phyloP scores from a whole-genome alignment of 2,797 vertebrate species.

The Aulostomus chinensis region DNA sequence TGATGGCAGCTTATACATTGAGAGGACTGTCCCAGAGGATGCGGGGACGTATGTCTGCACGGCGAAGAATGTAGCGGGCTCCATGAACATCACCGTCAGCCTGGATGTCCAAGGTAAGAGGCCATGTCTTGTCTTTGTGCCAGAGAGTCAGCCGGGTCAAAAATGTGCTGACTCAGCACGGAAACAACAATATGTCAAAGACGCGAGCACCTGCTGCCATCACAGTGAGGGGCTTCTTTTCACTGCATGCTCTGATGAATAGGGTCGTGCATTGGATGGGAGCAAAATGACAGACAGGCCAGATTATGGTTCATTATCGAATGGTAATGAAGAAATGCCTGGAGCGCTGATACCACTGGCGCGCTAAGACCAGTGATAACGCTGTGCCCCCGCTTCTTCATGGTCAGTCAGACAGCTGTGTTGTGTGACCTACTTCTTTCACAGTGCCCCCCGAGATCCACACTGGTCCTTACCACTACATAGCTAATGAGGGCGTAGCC shows the following conservation, averaged over 20 bases:
- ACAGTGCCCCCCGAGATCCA: slow-evolving; percentile 89
- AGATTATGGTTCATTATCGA: slow-evolving; percentile 69
- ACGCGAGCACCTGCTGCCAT: slow-evolving; percentile 60
- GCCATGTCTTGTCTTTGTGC: not conserved
- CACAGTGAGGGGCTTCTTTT: slow-evolving; percentile 44
- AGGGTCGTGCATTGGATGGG: slow-evolving; percentile 43
- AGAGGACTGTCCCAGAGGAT: slow-evolving; percentile 73
- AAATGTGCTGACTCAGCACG: slow-evolving; percentile 45
- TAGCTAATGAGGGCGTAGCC: slow-evolving; percentile 82
- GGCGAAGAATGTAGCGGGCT: slow-evolving; percentile 84
- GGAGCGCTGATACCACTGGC: slow-evolving; percentile 23
- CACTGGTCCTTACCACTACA: slow-evolving; percentile 79
- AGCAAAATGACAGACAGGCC: slow-evolving; percentile 59
- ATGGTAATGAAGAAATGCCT: slow-evolving; percentile 74
- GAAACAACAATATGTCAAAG: slow-evolving; percentile 31
- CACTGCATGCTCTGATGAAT: slow-evolving; percentile 55
- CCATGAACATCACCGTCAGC: slow-evolving; percentile 76
- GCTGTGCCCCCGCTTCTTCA: slow-evolving; percentile 17
- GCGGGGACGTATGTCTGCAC: slow-evolving; percentile 85
- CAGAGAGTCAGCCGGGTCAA: slow-evolving; percentile 13
- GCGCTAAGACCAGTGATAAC: slow-evolving; percentile 43
- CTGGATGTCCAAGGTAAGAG: slow-evolving; percentile 85
- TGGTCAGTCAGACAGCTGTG: slow-evolving; percentile 63
- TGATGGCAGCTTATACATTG: slow-evolving; percentile 88
- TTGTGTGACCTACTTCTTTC: slow-evolving; percentile 58